Evolutionary conservation across 2,797 vertebrate species (phyloP).

Genomic region (Liasis olivaceus): DNA sequence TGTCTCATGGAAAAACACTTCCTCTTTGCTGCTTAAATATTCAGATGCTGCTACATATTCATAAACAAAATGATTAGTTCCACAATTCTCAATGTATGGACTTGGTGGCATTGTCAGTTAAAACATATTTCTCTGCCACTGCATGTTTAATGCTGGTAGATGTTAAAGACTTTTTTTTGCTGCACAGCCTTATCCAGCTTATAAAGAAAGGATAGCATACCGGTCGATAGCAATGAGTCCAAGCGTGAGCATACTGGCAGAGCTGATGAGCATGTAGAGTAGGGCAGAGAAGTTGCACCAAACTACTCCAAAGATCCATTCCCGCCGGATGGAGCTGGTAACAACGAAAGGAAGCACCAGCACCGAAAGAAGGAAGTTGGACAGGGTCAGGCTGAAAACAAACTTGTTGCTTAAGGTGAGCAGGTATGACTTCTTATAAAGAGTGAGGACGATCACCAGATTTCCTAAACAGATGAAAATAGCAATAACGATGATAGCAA

Average conservation of each 20-base stretch:
- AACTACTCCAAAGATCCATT: constrained; percentile 97
- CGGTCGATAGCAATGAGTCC: constrained; percentile 96
- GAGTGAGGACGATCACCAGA: constrained; percentile 87
- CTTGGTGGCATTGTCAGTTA: neutral
- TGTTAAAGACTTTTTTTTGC: neutral
- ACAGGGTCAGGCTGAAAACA: constrained; percentile 96
- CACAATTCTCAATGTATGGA: neutral
- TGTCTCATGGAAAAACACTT: neutral
- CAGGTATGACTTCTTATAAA: constrained; percentile 94
- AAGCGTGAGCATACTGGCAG: constrained; percentile 97
- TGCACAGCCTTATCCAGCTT: neutral
- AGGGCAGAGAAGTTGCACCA: constrained; percentile 99
- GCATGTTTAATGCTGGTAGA: neutral
- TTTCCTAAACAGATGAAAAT: constrained; percentile 93
- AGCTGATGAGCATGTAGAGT: constrained; percentile 96
- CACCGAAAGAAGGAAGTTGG: constrained; percentile 91
- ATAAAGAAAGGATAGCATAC: constrained; percentile 70
- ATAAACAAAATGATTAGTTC: neutral
- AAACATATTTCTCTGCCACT: neutral
- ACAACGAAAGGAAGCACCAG: constrained; percentile 94
- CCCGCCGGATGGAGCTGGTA: constrained; percentile 86
- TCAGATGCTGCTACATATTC: neutral
- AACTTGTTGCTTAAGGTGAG: constrained; percentile 99
- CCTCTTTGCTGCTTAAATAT: neutral
- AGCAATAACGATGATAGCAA: constrained; percentile 89